Percentiles rank a stretch among this genome's conserved stretches.
Conservation (phyloP, 2,113 vertebrate genomes). For the Phalacrocorax aristotelis region DNA sequence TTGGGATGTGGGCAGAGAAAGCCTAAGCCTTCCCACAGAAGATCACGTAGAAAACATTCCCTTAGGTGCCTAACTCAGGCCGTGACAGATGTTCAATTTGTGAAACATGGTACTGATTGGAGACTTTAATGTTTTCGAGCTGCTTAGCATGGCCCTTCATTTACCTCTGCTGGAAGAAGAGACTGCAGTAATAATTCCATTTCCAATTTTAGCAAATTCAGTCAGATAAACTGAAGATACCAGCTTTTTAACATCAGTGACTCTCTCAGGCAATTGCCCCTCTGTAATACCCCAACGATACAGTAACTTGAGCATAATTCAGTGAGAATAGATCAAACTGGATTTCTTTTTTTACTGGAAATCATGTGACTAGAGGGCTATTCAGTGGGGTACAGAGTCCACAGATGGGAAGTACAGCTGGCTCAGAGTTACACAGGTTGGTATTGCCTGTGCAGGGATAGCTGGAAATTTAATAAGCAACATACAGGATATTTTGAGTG, state of each 20-base stretch:
- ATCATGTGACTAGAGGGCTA: neutral
- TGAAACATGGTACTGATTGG: accelerated
- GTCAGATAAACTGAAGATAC: neutral
- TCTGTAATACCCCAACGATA: neutral
- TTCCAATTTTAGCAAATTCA: neutral
- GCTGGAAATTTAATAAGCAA: neutral
- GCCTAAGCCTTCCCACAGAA: neutral
- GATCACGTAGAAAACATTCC: neutral
- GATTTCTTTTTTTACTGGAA: neutral
- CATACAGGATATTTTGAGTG: neutral
- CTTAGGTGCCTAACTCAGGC: accelerated
- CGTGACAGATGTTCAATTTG: neutral
- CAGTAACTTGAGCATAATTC: neutral
- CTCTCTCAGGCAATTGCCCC: neutral
- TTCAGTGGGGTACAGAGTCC: neutral
- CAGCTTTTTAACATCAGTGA: neutral
- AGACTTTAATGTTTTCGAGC: neutral
- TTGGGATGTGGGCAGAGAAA: neutral
- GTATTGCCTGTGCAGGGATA: neutral
- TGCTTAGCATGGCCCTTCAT: neutral
- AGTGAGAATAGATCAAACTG: neutral
- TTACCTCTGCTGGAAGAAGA: neutral
- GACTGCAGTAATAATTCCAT: neutral
- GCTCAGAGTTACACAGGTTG: neutral
- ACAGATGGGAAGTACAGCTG: neutral